phyloP scores from a whole-genome alignment of 2,888 invertebrate species.

The Tortrix viridana region DNA sequence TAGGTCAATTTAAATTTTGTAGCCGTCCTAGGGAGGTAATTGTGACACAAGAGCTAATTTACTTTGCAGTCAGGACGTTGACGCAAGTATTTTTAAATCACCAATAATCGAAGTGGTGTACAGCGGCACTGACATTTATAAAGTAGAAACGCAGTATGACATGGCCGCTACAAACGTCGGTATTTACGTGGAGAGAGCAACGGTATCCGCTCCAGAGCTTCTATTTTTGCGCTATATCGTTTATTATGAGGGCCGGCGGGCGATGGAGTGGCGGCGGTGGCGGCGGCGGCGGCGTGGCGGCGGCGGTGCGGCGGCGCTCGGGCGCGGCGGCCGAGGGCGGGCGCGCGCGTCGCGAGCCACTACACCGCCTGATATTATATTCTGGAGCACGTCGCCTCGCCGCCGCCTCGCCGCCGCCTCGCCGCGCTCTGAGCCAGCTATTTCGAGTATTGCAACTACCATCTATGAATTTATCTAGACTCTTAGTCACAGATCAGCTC shows the following conservation, averaged over 20 bases:
- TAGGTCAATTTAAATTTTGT: constrained; percentile 6
- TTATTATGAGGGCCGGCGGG: constrained; percentile 69
- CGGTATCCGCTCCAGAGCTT: constrained; percentile 67
- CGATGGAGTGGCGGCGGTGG: constrained; percentile 33
- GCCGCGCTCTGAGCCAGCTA: constrained; percentile 76
- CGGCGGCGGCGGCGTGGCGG: constrained; percentile 43
- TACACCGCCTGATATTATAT: constrained; percentile 81
- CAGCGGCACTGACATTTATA: constrained; percentile 64
- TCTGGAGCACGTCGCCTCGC: constrained; percentile 81
- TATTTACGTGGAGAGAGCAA: constrained; percentile 71
- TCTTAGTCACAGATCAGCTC: constrained; percentile 73
- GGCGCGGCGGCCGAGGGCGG: constrained; percentile 48
- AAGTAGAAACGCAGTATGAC: constrained; percentile 66
- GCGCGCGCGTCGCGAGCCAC: constrained; percentile 65
- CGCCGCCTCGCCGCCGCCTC: constrained; percentile 73
- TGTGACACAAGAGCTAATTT: constrained; percentile 48
- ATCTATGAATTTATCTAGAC: constrained; percentile 79
- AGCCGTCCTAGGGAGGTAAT: constrained; percentile 26
- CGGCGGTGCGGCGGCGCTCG: constrained; percentile 51
- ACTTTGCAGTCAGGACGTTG: constrained; percentile 53
- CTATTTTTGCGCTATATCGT: constrained; percentile 81
- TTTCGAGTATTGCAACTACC: constrained; percentile 81
- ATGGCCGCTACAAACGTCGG: constrained; percentile 66
- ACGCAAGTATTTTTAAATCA: constrained; percentile 64
- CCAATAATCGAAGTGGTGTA: constrained; percentile 58